A percentile compares a stretch with the other conserved stretches of the same genome.
Conservation (phyloP, 2,888 invertebrate genomes). For the Andrena chrysosceles region DNA sequence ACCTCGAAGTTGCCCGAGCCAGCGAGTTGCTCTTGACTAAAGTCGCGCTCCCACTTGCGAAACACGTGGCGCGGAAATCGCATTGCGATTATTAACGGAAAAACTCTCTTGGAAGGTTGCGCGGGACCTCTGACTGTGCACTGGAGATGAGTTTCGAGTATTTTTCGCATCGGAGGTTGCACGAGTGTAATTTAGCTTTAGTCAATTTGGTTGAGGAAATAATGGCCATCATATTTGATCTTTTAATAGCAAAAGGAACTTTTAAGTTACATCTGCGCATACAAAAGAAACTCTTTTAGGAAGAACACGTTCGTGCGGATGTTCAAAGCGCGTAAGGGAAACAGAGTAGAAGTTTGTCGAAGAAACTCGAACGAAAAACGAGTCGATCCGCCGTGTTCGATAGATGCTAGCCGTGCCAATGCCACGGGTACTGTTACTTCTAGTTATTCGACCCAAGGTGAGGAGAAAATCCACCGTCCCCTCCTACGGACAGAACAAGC, state of each 20-base stretch:
- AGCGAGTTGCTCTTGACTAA: not conserved
- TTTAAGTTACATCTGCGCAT: too few relatives aligned
- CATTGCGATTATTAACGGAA: too few relatives aligned
- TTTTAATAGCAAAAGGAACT: too few relatives aligned
- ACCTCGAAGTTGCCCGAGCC: not conserved
- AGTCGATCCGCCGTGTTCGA: constrained; percentile 39
- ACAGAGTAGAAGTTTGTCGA: constrained; percentile 23
- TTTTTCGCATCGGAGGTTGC: too few relatives aligned
- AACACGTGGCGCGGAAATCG: too few relatives aligned
- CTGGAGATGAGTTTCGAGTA: too few relatives aligned
- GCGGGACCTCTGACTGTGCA: too few relatives aligned
- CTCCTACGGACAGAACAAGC: not conserved
- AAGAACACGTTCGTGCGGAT: not conserved
- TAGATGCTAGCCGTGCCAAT: constrained; percentile 48
- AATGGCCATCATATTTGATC: too few relatives aligned
- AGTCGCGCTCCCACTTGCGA: too few relatives aligned
- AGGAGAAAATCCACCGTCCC: constrained; percentile 41
- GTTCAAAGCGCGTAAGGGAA: not conserved
- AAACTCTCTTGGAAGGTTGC: too few relatives aligned
- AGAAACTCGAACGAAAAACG: constrained; percentile 50
- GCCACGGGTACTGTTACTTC: constrained; percentile 64
- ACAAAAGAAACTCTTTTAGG: not conserved
- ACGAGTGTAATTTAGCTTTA: not conserved
- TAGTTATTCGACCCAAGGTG: constrained; percentile 48
- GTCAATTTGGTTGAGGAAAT: not conserved